Evolutionary conservation across 2,797 vertebrate species (phyloP).

Genomic region (Aulostomus chinensis): DNA sequence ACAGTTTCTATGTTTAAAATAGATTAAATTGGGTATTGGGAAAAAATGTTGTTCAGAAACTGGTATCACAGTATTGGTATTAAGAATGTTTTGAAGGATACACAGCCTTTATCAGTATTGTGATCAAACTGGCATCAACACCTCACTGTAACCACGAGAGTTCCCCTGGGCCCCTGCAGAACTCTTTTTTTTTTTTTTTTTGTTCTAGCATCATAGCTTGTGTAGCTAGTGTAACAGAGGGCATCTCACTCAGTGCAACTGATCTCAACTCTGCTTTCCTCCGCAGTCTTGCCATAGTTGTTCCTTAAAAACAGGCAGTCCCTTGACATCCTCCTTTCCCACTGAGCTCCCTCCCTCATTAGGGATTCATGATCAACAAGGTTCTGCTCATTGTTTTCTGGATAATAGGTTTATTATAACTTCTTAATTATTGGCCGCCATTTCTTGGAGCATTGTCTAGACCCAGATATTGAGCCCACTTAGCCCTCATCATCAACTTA

Average conservation of each 20-base stretch:
- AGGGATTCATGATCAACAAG: conserved; percentile 8
- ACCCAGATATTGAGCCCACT: background rate
- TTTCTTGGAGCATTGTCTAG: conserved; percentile 13
- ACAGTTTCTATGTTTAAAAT: no score
- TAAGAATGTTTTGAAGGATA: no score
- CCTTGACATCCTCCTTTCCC: conserved; percentile 9
- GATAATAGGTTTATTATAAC: no score
- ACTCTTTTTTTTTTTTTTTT: conserved; percentile 22
- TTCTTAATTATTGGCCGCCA: no score
- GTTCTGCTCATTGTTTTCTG: background rate
- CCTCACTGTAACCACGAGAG: conserved; percentile 8
- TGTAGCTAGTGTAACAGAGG: conserved; percentile 5
- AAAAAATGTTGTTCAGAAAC: no score
- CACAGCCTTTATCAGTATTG: no score
- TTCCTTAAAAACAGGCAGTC: conserved; percentile 28
- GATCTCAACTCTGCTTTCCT: conserved; percentile 6
- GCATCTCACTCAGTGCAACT: conserved; percentile 7
- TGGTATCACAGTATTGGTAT: no score
- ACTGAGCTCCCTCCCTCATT: conserved; percentile 11
- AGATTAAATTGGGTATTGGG: no score
- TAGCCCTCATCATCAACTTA: conserved; percentile 8
- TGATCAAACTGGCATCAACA: background rate
- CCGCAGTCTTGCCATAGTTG: background rate
- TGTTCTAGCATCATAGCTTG: background rate
- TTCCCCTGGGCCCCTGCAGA: conserved; percentile 8